A percentile compares a stretch with the other conserved stretches of the same genome.
These are phyloP conservation scores for Papilio gigon DNA, from an alignment of 2,888 invertebrate species.

Conservation along the genomic window DNA sequence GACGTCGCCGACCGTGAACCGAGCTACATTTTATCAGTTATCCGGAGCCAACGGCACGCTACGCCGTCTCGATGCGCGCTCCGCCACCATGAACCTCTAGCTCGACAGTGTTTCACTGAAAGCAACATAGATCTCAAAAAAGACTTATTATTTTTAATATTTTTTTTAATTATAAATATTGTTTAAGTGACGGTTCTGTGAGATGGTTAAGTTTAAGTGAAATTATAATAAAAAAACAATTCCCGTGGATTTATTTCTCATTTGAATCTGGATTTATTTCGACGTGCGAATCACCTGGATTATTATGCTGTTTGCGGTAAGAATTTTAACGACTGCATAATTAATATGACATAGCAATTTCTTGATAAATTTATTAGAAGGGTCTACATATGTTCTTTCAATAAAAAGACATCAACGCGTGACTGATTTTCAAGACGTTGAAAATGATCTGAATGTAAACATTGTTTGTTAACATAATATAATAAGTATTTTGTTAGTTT, in stretches of 20 bases:
- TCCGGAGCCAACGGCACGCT: conserved; percentile 75
- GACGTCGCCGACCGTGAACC: conserved; percentile 80
- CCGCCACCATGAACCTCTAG: conserved; percentile 66
- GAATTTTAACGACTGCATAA: conserved; percentile 47
- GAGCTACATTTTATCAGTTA: conserved; percentile 79
- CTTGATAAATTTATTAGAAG: conserved; percentile 17
- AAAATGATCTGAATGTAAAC: neutral
- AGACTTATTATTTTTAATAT: conserved; percentile 73
- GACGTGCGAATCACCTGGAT: conserved; percentile 55
- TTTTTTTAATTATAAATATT: conserved; percentile 51
- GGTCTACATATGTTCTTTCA: conserved; percentile 47
- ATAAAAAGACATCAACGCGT: conserved; percentile 80
- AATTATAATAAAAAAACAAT: conserved; percentile 59
- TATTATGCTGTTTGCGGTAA: conserved; percentile 65
- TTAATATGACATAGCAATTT: neutral
- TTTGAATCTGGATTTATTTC: conserved; percentile 63
- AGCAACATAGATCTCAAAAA: conserved; percentile 81
- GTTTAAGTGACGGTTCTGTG: conserved; percentile 75
- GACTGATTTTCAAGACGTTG: conserved; percentile 43
- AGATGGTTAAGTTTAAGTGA: conserved; percentile 74
- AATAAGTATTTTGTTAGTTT: neutral
- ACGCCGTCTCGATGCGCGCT: conserved; percentile 68
- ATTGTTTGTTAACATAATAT: conserved; percentile 26
- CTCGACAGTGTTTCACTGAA: conserved; percentile 73
- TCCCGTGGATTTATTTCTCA: conserved; percentile 61